Percentiles rank a stretch among this genome's conserved stretches.
These are phyloP conservation scores for Diplolepis rosae DNA, from an alignment of 2,888 invertebrate genomes.

Conservation along the genomic window DNA sequence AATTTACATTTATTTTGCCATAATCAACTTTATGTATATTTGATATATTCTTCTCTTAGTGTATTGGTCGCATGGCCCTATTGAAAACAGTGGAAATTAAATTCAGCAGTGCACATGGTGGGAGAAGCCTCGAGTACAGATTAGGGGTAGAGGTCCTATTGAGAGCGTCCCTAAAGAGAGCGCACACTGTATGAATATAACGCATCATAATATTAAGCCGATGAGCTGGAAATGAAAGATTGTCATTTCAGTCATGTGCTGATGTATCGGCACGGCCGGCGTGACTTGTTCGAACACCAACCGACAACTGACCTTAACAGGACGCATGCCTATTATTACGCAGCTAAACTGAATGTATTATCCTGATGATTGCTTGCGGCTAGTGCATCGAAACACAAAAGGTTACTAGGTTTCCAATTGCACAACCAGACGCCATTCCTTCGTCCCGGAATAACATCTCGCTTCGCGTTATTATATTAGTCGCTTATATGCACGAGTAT, in stretches of 20 bases:
- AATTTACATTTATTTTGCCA: no score
- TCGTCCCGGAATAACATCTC: constrained; percentile 41
- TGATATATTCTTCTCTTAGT: no score
- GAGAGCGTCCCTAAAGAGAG: constrained; percentile 29
- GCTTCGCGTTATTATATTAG: constrained; percentile 13
- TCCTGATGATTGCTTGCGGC: constrained; percentile 39
- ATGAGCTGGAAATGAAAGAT: constrained; percentile 45
- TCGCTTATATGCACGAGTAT: constrained; percentile 33
- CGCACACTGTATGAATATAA: background rate
- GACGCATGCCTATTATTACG: constrained; percentile 59
- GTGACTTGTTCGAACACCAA: constrained; percentile 63
- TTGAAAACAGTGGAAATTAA: no score
- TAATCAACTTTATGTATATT: no score
- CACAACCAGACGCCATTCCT: constrained; percentile 53
- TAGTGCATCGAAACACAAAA: constrained; percentile 59
- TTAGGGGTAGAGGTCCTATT: background rate
- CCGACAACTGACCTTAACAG: constrained; percentile 66
- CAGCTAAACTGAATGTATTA: constrained; percentile 50
- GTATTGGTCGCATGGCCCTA: no score
- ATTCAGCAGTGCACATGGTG: no score
- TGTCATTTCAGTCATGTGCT: constrained; percentile 59
- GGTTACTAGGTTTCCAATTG: constrained; percentile 68
- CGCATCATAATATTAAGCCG: constrained; percentile 19
- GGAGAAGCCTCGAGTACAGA: no score
- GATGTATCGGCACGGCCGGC: constrained; percentile 49